A percentile compares a stretch with the other conserved stretches of the same genome.
These are phyloP conservation scores for Vireo altiloquus DNA, from an alignment of 2,113 vertebrate species.

Conservation along the genomic window DNA sequence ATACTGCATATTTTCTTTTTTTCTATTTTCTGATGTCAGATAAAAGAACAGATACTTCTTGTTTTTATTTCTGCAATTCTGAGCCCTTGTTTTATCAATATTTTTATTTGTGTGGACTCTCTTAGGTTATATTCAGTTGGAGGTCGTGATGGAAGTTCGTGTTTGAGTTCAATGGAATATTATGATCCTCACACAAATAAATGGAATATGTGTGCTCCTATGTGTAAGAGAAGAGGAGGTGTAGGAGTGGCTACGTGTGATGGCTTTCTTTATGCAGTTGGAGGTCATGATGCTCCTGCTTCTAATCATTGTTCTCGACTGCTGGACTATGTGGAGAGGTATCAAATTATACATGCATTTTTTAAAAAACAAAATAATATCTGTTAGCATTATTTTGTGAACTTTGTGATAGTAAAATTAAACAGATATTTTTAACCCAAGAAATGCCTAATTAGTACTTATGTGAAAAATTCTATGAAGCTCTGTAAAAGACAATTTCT, in stretches of 20 bases:
- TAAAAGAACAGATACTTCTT: background rate
- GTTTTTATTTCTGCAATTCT: background rate
- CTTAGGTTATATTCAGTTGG: conserved; percentile 80
- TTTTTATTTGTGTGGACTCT: background rate
- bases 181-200: conserved; percentile 83
- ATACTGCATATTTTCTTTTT: background rate
- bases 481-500: background rate
- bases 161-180: conserved; percentile 81
- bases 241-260: conserved; percentile 80
- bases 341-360: background rate
- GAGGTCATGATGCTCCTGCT: conserved; percentile 79
- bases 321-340: conserved; percentile 80
- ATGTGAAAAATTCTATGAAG: background rate
- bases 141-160: conserved; percentile 80
- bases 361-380: background rate
- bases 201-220: conserved; percentile 81
- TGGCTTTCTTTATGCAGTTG: conserved; percentile 80
- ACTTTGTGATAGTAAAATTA: background rate
- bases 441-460: background rate
- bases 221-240: conserved; percentile 81
- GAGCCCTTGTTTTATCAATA: background rate
- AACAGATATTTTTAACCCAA: background rate
- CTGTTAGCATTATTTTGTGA: background rate
- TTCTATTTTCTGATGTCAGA: background rate
- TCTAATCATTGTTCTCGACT: conserved; percentile 79